These are phyloP conservation scores for Anseranas semipalmata DNA, from an alignment of 2,113 vertebrate species.

Conservation along the genomic window DNA sequence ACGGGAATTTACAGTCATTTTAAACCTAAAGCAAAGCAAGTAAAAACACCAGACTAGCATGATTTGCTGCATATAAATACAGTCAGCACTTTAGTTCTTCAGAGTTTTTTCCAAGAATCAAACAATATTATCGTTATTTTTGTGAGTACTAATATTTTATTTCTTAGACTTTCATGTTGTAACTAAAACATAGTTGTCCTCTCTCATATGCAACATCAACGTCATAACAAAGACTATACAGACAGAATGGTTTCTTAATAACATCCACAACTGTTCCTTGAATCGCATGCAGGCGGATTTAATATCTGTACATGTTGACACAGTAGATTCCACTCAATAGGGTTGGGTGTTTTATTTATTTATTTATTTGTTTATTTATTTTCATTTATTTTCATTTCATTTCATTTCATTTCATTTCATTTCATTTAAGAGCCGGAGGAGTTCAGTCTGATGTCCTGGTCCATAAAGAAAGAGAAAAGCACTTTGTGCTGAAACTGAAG, in stretches of 20 bases:
- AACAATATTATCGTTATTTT: neutral
- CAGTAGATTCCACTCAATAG: constrained; percentile 1
- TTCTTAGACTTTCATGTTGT: constrained; percentile 2
- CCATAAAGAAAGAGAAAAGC: neutral
- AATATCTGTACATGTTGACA: constrained; percentile 40
- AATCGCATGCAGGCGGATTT: neutral
- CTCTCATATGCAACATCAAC: neutral
- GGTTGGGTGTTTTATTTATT: neutral
- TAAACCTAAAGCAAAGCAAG: neutral
- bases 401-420: neutral
- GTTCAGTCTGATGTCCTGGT: neutral
- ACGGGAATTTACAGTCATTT: constrained; percentile 13
- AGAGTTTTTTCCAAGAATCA: neutral
- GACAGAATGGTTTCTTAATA: constrained; percentile 22
- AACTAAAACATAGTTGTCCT: neutral
- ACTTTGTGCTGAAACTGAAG: constrained; percentile 35
- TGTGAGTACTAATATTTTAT: neutral
- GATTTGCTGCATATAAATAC: neutral
- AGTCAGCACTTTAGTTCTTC: neutral
- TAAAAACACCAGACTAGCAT: neutral
- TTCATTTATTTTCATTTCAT: too few species aligned
- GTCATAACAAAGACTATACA: constrained; percentile 22
- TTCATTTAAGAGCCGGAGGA: neutral
- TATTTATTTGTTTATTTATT: neutral
- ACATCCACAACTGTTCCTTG: constrained; percentile 8